phyloP scores from a whole-genome alignment of 2,113 vertebrate species.

The Leuciscus idus region DNA sequence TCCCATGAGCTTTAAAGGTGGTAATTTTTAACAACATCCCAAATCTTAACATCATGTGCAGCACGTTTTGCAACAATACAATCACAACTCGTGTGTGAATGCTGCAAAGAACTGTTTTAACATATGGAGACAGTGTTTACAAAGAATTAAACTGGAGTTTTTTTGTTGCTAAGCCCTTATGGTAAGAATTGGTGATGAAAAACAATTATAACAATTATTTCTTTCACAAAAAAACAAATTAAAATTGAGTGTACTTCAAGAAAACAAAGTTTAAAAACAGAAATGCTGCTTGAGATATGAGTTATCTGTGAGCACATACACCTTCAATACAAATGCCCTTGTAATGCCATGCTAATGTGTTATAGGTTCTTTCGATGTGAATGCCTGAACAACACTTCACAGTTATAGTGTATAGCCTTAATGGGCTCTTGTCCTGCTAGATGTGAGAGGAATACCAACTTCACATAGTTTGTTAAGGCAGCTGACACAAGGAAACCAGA shows the following conservation, averaged over 20 bases:
- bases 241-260: too few species aligned
- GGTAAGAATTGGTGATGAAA: neutral
- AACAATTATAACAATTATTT: neutral
- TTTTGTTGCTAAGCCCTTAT: too few species aligned
- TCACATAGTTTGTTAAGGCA: neutral
- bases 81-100: neutral
- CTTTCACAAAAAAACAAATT: too few species aligned
- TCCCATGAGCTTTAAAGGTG: too few species aligned
- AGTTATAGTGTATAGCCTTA: neutral
- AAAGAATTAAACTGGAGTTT: too few species aligned
- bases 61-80: neutral
- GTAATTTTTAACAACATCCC: neutral
- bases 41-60: neutral
- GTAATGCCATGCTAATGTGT: neutral
- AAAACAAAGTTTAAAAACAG: neutral
- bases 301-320: neutral
- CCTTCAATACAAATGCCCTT: neutral
- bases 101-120: neutral
- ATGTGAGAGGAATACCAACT: neutral
- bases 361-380: neutral
- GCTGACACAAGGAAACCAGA: constrained; percentile 1
- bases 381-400: constrained; percentile 11
- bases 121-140: neutral
- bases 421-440: neutral
- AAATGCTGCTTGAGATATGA: neutral